Base-by-base conservation (phyloP, 2,113 vertebrate species). In the Bufo bufo region DNA sequence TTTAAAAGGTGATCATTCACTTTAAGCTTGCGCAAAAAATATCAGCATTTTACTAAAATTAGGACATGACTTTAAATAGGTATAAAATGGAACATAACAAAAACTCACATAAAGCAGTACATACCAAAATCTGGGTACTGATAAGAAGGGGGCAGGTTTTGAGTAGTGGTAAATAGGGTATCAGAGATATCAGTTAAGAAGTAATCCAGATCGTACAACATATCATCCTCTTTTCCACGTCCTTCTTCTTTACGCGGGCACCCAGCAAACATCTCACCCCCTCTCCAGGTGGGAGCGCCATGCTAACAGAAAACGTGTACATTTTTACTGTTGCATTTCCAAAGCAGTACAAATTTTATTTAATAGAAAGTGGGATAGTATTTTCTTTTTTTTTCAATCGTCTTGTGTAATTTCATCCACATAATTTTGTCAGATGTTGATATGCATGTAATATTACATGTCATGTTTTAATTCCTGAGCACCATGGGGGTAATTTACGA, bases 151-250 rank as follows among this genome's bases (percentile, higher is more conserved):
- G 83, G 95, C 77, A 78, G 83, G 20, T 96, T 95, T 90, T 98
- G 97, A 1, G 97, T 99, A 96, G 97, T 99, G 92, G 98, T 99
- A 95, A 99, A 99, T 87, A 99, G 95, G 0, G 98, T 99, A 92
- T 99, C 98, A 0, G 98, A 99, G 93, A 99, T 98, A 90, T 99
- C 97, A 0, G 96, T 99, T 90, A 99, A 93, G 88, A 99, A 97
- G 90, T 94, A 96, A 88, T 99, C 97, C 92, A 99, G 91, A 91
- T 99, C 96, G 0, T 99, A 97, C 92, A 96, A 97, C 45, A 95
- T 93, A 81, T 95, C 96, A 14, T 96, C 95, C 11, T 94, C 91
- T 65, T 92, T 92, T 86, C 93, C 94, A 66, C 49, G 49, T 86
- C 94, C 93, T 3, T 84, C 63, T n/a, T 95, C 95, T 19, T 97